Evolutionary conservation across 2,888 invertebrate genomes (phyloP), one percentile per base, ranked within the genome.

Genomic region (Pammene fasciana): DNA sequence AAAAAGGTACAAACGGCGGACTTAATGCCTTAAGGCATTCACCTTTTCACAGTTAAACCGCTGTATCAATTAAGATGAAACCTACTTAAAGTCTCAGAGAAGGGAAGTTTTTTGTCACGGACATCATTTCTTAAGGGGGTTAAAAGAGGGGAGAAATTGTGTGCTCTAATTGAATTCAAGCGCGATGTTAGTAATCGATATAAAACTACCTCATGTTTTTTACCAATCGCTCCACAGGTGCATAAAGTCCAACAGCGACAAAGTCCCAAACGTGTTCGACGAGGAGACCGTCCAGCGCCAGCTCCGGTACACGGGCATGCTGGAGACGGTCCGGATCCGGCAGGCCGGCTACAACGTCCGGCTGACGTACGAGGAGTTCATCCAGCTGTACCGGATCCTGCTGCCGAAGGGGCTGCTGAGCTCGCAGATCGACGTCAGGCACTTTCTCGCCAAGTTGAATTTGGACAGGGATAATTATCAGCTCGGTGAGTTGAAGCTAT

Each of bases 281-380:
- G 97, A 98, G 79, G 97, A 97, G 73, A 97, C 98, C 0, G 98
- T 99, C 9, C 96, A 98, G 79, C 93, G 98, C 62, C 94, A 94
- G 74, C 92, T 99, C 70, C 94, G 98, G 10, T 99, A 99, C 88
- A 99, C 99, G 0, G 99, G 99, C 72, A 99, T 99, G 99, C 84
- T 99, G 79, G 99, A 99, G 84, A 99, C 99, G 0, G 99, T 99
- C 13, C 93, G 98, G 76, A 99, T 99, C 73, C 93, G 99, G 61
- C 97, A 98, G 83, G 98, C 98, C 1, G 99, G 99, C 1, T 99
- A 98, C 91, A 98, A 98, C 86, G 98, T 99, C 72, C 94, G 99
- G 45, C 94, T 99, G 45, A 96, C 97, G 0, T 98, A 98, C 86
- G 97, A 98, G 84, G 98, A 98, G 88, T 99, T 99, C 86, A 97